These are phyloP conservation scores for Leucoraja erinaceus DNA, from an alignment of 2,113 vertebrate species.

Conservation along the genomic window DNA sequence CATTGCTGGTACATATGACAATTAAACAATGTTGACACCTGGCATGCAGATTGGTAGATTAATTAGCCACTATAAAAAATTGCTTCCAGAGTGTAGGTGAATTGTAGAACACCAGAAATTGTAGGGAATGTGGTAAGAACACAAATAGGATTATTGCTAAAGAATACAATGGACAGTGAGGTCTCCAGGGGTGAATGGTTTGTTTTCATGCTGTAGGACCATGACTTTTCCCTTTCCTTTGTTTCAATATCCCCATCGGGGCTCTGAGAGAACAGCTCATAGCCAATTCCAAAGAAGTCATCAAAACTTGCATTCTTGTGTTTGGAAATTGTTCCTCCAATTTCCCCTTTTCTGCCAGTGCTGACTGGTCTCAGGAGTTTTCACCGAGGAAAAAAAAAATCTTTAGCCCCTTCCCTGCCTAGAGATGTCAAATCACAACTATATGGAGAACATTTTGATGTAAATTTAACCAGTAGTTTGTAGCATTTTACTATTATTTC, in stretches of 20 bases:
- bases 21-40: no score
- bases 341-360: neutral
- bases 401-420: neutral
- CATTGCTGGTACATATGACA: no score
- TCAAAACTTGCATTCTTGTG: neutral
- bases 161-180: no score
- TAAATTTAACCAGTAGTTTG: neutral
- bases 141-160: no score
- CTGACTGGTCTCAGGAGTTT: neutral
- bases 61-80: no score
- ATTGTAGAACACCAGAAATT: no score
- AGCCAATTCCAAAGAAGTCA: neutral
- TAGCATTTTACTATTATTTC: neutral
- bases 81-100: no score
- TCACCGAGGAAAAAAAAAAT: neutral
- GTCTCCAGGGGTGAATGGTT: no score
- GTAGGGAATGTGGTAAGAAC: no score
- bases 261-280: neutral
- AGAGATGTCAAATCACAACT: neutral
- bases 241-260: neutral
- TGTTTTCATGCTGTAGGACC: no score
- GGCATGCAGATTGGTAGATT: no score
- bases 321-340: neutral
- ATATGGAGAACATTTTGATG: neutral
- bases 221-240: neutral